Evolutionary conservation across 1,140 invertebrate genomes (phyloP).

Genomic region (Thaumetopoea pityocampa): DNA sequence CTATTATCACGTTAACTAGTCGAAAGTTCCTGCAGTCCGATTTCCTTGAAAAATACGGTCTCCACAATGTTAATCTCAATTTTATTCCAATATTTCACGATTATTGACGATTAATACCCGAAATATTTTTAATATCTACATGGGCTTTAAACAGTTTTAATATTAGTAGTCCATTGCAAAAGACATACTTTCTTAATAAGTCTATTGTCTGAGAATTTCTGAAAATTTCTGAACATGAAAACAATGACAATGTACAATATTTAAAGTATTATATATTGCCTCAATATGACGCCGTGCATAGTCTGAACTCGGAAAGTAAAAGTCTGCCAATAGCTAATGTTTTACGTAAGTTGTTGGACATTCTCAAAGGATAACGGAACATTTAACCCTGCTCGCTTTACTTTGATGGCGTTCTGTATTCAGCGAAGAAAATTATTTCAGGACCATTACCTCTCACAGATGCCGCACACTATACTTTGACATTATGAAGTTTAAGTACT

Average conservation of each 20-base stretch:
- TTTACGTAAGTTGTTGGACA: slow-evolving; percentile 9
- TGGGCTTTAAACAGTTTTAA: too few relatives aligned
- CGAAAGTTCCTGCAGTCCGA: too few relatives aligned
- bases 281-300: not conserved
- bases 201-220: too few relatives aligned
- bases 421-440: slow-evolving; percentile 34
- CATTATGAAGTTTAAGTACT: slow-evolving; percentile 19
- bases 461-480: slow-evolving; percentile 23
- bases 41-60: too few relatives aligned
- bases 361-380: slow-evolving; percentile 24
- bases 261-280: not conserved
- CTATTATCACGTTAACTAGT: too few relatives aligned
- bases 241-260: not conserved
- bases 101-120: too few relatives aligned
- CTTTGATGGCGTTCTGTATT: slow-evolving; percentile 31
- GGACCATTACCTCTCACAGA: slow-evolving; percentile 33
- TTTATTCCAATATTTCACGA: too few relatives aligned
- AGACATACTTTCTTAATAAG: too few relatives aligned
- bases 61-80: too few relatives aligned
- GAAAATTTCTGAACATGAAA: too few relatives aligned
- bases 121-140: too few relatives aligned
- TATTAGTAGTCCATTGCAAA: too few relatives aligned
- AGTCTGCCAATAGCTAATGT: slow-evolving; percentile 13
- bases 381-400: slow-evolving; percentile 27
- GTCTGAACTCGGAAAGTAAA: slow-evolving; percentile 2